Base-by-base conservation (phyloP, 2,113 vertebrate genomes). In the Pongo pygmaeus region DNA sequence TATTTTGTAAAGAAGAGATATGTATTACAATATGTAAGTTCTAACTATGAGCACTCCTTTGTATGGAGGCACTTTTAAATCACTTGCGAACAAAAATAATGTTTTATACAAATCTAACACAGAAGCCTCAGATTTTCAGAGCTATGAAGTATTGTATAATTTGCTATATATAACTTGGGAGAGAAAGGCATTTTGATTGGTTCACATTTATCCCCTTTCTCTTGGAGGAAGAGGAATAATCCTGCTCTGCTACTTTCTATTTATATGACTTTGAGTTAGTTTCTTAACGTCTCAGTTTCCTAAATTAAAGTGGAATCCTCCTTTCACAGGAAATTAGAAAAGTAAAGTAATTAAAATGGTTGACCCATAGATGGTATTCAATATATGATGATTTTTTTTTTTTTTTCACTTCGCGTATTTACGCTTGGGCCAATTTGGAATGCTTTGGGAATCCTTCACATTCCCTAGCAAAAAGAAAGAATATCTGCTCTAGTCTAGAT, bases 71-170 rank as follows among this genome's bases (percentile, higher is more conserved):
- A 80, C 27, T 78, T 67, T 84, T 77, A 94, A 92, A 88, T 94
- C 8, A 72, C 80, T 64, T 93, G 48, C 75, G 38, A 64, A 94
- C 17, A 84, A 95, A 96, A 94, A 69, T 50, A 22, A 80, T 46
- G 25, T 95, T 95, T 81, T 74, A 94, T 93, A 16, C 61, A 84
- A 89, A 78, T 70, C 27, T 88, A 52, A n/a, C 11, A 94, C 12
- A 89, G n/a, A 87, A 72, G 77, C 23, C n/a, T 93, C 23, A 89
- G 10, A 8, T 88, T 95, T 86, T n/a, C 35, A 81, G 59, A 84
- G 3, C 50, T 86, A 17, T 89, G 13, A 84, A 32, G 11, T 32
- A 78, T 57, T 59, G 70, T 11, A 3, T 35, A 74, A 40, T 74
- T 96, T 96, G 8, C 27, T 91, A 27, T 9, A 94, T 91, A 27